Evolutionary conservation across 2,888 invertebrate genomes (phyloP), one percentile per base, ranked within the genome.

Genomic region (Endotricha flammealis): DNA sequence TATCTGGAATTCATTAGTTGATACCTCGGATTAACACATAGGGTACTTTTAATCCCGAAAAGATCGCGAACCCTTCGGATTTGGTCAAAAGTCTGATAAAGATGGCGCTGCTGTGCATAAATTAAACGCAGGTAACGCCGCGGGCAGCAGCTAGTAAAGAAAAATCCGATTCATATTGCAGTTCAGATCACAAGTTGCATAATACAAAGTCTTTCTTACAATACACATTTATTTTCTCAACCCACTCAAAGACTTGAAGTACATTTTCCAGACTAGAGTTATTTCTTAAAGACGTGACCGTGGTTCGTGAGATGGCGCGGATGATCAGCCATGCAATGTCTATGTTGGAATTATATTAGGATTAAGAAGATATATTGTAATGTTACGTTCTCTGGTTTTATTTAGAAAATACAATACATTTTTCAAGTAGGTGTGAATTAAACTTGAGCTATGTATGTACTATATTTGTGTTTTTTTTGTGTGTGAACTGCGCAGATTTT

Each of bases 201-300:
- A 2, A 20, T n/a, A n/a, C 14, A 29, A 32, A 22, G 16, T n/a
- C 17, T 25, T 25, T 33, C 25, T 25, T 33, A 33, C 17, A 33
- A 14, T 25, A 9, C 25, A 25, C 24, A 33, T 17, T 33, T 33
- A 33, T 33, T 33, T 24, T 16, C 25, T 20, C 20, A 20, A 20
- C 6, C 3, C 20, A n/a, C 20, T 20, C 7, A 20, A 8, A 8
- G 6, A 8, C 47, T 28, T 13, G 28, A 45, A 60, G 53, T 57
- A 53, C 55, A 59, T 60, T 57, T 48, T 42, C 44, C 43, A 48
- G 50, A 50, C 46, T 40, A 44, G 47, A 59, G 64, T 61, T 68
- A 67, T 71, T 61, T 64, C 57, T 61, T 48, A 45, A 41, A 47
- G 40, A 73, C 75, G 73, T 75, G 74, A 64, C 56, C 50, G 56